These are phyloP conservation scores for Harpagoxenus sublaevis DNA, from an alignment of 2,888 invertebrate genomes.

Conservation along the genomic window DNA sequence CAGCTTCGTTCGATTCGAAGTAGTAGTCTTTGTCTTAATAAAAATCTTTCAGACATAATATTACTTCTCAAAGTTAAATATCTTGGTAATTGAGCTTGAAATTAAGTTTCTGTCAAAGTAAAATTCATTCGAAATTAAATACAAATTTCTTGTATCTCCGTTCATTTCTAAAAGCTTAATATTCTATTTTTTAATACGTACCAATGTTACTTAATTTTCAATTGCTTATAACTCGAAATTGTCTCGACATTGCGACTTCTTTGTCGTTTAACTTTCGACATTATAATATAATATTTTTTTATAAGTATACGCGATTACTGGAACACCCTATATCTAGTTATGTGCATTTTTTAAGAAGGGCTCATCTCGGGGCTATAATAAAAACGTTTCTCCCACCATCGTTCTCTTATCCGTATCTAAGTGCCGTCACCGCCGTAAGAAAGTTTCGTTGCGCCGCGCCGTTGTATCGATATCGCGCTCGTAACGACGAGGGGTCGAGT, in stretches of 20 bases:
- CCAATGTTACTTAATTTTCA: constrained; percentile 14
- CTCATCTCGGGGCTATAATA: neutral
- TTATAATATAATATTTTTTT: too few species aligned
- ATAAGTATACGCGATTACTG: too few species aligned
- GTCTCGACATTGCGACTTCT: neutral
- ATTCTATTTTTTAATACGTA: neutral
- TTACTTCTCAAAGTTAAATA: constrained; percentile 34
- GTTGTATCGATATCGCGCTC: constrained; percentile 54
- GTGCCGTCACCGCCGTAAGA: constrained; percentile 43
- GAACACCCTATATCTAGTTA: neutral
- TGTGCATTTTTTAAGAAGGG: neutral
- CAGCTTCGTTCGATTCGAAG: neutral
- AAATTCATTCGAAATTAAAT: constrained; percentile 26
- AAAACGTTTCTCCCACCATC: neutral
- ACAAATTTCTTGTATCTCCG: constrained; percentile 32
- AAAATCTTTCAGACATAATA: constrained; percentile 35
- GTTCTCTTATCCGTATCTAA: constrained; percentile 49
- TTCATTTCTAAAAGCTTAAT: constrained; percentile 3
- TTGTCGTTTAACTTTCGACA: neutral
- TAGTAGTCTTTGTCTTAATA: constrained; percentile 9
- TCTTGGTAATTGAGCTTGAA: constrained; percentile 37
- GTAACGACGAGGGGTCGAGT: constrained; percentile 68
- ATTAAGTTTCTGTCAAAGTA: constrained; percentile 30
- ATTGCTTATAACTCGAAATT: constrained; percentile 20
- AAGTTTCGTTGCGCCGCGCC: constrained; percentile 53